Conservation (phyloP, 2,113 vertebrate genomes). For the Hemicordylus capensis region DNA sequence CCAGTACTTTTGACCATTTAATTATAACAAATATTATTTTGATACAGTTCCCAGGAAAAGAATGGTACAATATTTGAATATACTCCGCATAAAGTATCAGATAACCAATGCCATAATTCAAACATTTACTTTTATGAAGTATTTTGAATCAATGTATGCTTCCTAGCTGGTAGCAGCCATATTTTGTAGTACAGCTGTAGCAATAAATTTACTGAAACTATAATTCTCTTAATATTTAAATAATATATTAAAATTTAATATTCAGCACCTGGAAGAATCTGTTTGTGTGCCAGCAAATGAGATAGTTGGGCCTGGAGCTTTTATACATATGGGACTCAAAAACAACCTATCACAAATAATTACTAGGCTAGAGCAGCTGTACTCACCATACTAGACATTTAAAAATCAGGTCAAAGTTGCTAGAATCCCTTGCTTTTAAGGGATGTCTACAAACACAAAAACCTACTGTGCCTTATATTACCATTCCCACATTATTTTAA, state of each 20-base stretch:
- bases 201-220: constrained; percentile 80
- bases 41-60: constrained; percentile 19
- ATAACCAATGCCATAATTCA: constrained; percentile 39
- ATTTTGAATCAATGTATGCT: constrained; percentile 53
- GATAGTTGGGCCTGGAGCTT: constrained; percentile 77
- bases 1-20: not conserved
- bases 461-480: constrained; percentile 38
- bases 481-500: constrained; percentile 5
- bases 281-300: constrained; percentile 82
- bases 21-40: not conserved
- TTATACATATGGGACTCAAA: constrained; percentile 82
- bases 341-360: constrained; percentile 85
- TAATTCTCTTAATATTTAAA: constrained; percentile 92
- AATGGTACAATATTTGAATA: constrained; percentile 10
- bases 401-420: constrained; percentile 81
- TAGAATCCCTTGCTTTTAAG: constrained; percentile 68
- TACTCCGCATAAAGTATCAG: not conserved
- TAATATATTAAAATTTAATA: constrained; percentile 93
- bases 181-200: constrained; percentile 78
- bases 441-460: constrained; percentile 44
- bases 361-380: constrained; percentile 78
- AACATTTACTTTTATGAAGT: constrained; percentile 43
- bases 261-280: constrained; percentile 87
- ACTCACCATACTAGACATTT: constrained; percentile 70
- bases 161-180: constrained; percentile 46